A percentile compares a stretch with the other conserved stretches of the same genome.
Conservation (phyloP, 2,888 invertebrate genomes). For the Callosobruchus maculatus region DNA sequence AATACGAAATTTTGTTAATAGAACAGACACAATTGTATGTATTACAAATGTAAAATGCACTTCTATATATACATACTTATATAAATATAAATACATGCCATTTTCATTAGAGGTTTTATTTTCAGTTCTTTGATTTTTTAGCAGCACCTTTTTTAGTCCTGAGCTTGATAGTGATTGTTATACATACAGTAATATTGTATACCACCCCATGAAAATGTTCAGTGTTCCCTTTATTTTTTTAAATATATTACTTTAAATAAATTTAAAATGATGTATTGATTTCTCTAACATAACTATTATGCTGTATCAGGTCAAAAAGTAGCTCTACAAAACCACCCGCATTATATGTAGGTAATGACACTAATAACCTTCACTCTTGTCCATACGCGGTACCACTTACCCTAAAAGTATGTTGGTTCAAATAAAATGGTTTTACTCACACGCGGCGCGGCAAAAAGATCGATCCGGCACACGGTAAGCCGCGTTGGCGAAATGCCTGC, state of each 20-base stretch:
- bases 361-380: too few relatives aligned
- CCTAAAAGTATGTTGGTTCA: too few relatives aligned
- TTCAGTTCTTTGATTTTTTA: slow-evolving; percentile 14
- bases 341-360: too few relatives aligned
- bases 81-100: slow-evolving; percentile 46
- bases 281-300: slow-evolving; percentile 3
- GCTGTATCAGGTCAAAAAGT: too few relatives aligned
- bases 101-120: slow-evolving; percentile 33
- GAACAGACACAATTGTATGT: slow-evolving; percentile 46
- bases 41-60: slow-evolving; percentile 50
- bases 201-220: slow-evolving; percentile 20
- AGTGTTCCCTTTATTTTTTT: slow-evolving; percentile 23
- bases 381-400: too few relatives aligned
- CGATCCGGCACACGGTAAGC: too few relatives aligned
- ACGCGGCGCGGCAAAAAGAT: too few relatives aligned
- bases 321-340: too few relatives aligned
- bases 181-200: slow-evolving; percentile 19
- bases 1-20: slow-evolving; percentile 34
- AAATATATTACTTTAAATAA: slow-evolving; percentile 21
- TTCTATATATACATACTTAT: slow-evolving; percentile 40
- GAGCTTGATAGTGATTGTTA: slow-evolving; percentile 15
- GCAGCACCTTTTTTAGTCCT: slow-evolving; percentile 15
- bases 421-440: too few relatives aligned
- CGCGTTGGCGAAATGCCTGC: too few relatives aligned
- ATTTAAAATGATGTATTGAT: slow-evolving; percentile 14